A percentile compares a stretch with the other conserved stretches of the same genome.
phyloP scores from a whole-genome alignment of 2,888 invertebrate species.

The Panzeria rudis region DNA sequence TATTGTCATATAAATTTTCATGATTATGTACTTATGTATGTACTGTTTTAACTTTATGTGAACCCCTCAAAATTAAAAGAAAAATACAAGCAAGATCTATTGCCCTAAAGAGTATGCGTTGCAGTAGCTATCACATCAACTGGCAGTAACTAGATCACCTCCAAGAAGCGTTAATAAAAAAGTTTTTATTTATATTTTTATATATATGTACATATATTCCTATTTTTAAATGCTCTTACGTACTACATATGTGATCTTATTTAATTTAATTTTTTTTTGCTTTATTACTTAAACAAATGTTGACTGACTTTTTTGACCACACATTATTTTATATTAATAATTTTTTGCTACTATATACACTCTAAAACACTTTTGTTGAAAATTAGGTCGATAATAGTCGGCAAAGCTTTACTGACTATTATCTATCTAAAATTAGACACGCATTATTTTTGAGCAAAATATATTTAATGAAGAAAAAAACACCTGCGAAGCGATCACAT shows the following conservation, averaged over 20 bases:
- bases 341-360: conserved; percentile 10
- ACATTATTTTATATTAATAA: conserved; percentile 17
- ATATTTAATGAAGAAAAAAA: no score
- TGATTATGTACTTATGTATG: background rate
- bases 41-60: background rate
- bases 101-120: conserved; percentile 1
- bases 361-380: no score
- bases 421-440: no score
- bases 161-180: conserved; percentile 5
- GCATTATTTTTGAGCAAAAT: no score
- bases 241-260: background rate
- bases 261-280: background rate
- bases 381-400: no score
- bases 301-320: conserved; percentile 46
- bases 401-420: no score
- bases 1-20: background rate
- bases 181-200: conserved; percentile 7
- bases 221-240: background rate
- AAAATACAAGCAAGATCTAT: conserved; percentile 26
- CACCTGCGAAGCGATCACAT: no score
- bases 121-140: background rate
- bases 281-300: conserved; percentile 29
- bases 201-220: no score
- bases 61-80: conserved; percentile 10
- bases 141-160: conserved; percentile 6